Percentiles rank a stretch among this genome's conserved stretches.
Evolutionary conservation across 2,797 vertebrate genomes (phyloP).

Genomic region (Scarus forsteni): DNA sequence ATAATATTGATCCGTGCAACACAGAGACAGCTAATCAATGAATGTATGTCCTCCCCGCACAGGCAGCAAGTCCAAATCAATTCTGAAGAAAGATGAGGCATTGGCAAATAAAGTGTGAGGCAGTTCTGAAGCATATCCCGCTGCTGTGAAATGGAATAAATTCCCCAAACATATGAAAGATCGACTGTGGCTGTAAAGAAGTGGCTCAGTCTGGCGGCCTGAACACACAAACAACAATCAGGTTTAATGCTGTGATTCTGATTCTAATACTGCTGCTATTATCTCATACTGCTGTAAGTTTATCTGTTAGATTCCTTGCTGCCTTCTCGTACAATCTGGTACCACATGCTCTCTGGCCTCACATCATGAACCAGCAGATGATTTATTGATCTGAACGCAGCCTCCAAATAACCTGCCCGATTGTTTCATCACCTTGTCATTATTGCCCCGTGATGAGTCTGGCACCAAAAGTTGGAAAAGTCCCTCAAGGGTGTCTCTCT

Average conservation of each 20-base stretch:
- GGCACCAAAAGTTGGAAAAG: constrained; percentile 66
- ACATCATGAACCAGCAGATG: constrained; percentile 79
- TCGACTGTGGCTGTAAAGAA: constrained; percentile 53
- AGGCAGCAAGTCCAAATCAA: constrained; percentile 80
- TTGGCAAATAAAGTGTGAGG: constrained; percentile 79
- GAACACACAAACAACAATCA: constrained; percentile 49
- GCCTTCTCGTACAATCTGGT: constrained; percentile 53
- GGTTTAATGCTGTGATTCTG: constrained; percentile 34
- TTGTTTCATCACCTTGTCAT: constrained; percentile 84
- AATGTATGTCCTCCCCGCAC: constrained; percentile 76
- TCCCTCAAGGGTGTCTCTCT: constrained; percentile 72
- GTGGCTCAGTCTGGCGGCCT: constrained; percentile 40
- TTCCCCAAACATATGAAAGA: constrained; percentile 67
- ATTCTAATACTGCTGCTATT: constrained; percentile 49
- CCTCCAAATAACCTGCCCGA: constrained; percentile 82
- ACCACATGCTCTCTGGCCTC: constrained; percentile 62
- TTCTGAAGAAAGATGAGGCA: constrained; percentile 79
- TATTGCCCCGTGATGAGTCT: constrained; percentile 78
- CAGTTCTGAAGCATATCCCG: constrained; percentile 71
- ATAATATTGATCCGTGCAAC: constrained; percentile 82
- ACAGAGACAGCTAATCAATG: constrained; percentile 85
- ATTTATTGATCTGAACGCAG: constrained; percentile 85
- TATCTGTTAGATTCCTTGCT: constrained; percentile 45
- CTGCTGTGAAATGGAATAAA: constrained; percentile 71
- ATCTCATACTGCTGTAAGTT: constrained; percentile 23